These are phyloP conservation scores for Apis mellifera DNA, from an alignment of 1,140 invertebrate genomes.

Conservation along the genomic window DNA sequence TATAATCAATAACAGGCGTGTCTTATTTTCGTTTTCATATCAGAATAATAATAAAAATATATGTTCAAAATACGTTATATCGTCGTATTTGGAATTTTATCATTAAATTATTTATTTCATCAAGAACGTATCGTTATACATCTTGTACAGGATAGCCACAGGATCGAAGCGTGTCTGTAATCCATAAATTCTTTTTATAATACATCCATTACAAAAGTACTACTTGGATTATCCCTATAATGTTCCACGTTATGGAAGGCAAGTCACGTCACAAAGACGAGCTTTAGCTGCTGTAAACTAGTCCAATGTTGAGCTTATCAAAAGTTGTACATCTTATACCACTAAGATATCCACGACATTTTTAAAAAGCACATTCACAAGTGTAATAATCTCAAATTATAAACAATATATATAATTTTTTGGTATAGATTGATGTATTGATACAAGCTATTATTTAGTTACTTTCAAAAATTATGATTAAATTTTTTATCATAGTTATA, in stretches of 20 bases:
- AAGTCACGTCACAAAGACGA: neutral
- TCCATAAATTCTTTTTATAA: neutral
- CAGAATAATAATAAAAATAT: too few species aligned
- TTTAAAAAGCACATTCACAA: too few species aligned
- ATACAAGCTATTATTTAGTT: too few species aligned
- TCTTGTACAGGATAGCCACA: too few species aligned
- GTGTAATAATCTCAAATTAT: too few species aligned
- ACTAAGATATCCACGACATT: neutral
- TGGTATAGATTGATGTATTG: too few species aligned
- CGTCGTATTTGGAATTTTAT: neutral
- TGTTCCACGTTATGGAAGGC: neutral
- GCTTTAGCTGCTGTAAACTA: conserved; percentile 10
- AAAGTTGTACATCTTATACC: neutral
- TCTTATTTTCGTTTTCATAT: too few species aligned
- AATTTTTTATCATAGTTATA: too few species aligned
- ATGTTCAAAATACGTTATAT: neutral
- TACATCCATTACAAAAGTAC: conserved; percentile 1
- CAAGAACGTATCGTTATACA: neutral
- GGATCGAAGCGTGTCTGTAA: neutral
- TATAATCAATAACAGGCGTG: too few species aligned
- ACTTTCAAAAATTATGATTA: too few species aligned
- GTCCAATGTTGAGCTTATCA: neutral
- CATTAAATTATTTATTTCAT: conserved; percentile 1
- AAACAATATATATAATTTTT: too few species aligned
- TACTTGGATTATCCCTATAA: neutral